These are phyloP conservation scores for Chaetophractus vellerosus DNA, from an alignment of 2,797 vertebrate species.

Conservation along the genomic window DNA sequence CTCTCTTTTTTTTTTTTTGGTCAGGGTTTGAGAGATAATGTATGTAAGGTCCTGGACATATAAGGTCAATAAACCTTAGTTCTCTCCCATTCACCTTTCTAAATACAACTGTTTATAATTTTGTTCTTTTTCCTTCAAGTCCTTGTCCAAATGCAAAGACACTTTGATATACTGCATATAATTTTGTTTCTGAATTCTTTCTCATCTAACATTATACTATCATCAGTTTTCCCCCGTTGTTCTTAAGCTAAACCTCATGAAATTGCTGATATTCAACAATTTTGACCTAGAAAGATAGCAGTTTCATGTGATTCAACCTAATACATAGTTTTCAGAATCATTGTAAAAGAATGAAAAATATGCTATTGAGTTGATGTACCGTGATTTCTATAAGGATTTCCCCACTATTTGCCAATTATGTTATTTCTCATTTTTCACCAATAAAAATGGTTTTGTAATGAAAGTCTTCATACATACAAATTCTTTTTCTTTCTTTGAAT, in stretches of 20 bases:
- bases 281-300: conserved; percentile 47
- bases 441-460: conserved; percentile 49
- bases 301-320: conserved; percentile 1
- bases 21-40: too few relatives aligned
- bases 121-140: conserved; percentile 1
- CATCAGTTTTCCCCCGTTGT: conserved; percentile 50
- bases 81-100: background rate
- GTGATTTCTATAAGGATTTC: conserved; percentile 30
- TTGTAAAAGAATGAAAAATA: conserved; percentile 43
- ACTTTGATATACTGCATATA: background rate
- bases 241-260: conserved; percentile 47
- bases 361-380: background rate
- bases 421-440: conserved; percentile 33
- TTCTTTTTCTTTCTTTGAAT: conserved; percentile 19
- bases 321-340: conserved; percentile 57
- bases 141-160: conserved; percentile 10
- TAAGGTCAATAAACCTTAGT: conserved; percentile 9
- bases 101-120: background rate
- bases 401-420: background rate
- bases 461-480: background rate
- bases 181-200: conserved; percentile 31
- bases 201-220: conserved; percentile 5
- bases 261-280: conserved; percentile 38
- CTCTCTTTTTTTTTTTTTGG: too few relatives aligned
- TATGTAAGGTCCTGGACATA: too few relatives aligned